Conservation (phyloP, 2,888 invertebrate species). For the Cartodere bifasciata region DNA sequence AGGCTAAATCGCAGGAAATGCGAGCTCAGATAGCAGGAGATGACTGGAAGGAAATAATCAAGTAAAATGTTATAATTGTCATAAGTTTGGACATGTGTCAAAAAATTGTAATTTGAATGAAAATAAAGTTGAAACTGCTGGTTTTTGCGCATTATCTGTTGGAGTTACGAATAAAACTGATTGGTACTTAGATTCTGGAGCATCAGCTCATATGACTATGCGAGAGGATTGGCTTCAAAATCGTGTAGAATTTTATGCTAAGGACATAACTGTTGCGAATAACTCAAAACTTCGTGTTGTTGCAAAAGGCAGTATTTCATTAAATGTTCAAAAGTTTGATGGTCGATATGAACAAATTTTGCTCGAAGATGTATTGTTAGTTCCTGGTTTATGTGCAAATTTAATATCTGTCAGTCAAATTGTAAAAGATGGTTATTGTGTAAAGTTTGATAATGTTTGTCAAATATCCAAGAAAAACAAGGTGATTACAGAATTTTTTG, state of each 20-base stretch:
- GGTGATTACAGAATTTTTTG: no score
- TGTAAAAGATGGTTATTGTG: slow-evolving; percentile 13
- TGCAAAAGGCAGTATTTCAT: slow-evolving; percentile 15
- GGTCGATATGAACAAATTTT: no score
- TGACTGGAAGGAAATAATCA: no score
- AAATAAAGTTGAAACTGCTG: no score
- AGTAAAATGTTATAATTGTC: no score
- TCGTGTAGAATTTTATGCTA: slow-evolving; percentile 4
- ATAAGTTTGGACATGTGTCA: no score
- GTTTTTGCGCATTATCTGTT: no score
- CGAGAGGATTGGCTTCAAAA: slow-evolving; percentile 14
- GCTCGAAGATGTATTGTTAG: slow-evolving; percentile 12
- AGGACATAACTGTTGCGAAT: slow-evolving; percentile 15
- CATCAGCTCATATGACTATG: slow-evolving; percentile 18
- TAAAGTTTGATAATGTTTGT: slow-evolving; percentile 13
- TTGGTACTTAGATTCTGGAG: slow-evolving; percentile 22
- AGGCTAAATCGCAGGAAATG: no score
- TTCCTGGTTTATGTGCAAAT: slow-evolving; percentile 13
- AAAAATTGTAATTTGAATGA: no score
- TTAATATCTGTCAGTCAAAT: slow-evolving; percentile 14
- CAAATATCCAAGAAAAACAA: slow-evolving; percentile 12
- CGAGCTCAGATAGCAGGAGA: no score
- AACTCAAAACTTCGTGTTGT: slow-evolving; percentile 14
- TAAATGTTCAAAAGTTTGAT: slow-evolving; percentile 9
- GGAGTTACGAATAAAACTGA: slow-evolving; percentile 16